phyloP scores from a whole-genome alignment of 2,888 invertebrate species.

The Dryocosmus kuriphilus region DNA sequence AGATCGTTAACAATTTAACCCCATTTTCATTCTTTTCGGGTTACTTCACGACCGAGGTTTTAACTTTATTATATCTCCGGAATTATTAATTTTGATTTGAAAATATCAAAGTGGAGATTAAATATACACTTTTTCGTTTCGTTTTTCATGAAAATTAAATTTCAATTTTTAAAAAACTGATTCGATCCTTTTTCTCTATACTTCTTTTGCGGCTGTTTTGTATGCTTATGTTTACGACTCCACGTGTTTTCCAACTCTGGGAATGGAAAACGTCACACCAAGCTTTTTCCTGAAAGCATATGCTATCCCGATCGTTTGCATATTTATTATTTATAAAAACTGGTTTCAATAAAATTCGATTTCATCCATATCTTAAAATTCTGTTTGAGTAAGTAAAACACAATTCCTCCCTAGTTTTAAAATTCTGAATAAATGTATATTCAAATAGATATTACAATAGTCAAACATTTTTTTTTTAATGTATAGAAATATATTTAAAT shows the following conservation, averaged over 20 bases:
- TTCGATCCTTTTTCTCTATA: background rate
- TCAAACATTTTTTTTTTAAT: too few relatives aligned
- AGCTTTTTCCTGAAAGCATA: background rate
- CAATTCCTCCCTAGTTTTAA: too few relatives aligned
- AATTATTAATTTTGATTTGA: too few relatives aligned
- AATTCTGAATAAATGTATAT: too few relatives aligned
- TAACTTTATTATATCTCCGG: too few relatives aligned
- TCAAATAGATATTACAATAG: too few relatives aligned
- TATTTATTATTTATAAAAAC: background rate
- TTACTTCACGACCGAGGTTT: background rate
- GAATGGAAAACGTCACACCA: background rate
- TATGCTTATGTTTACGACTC: constrained; percentile 1
- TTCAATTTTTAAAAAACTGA: background rate
- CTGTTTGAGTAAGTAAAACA: too few relatives aligned
- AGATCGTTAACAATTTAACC: background rate
- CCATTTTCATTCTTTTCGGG: background rate
- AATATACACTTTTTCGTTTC: too few relatives aligned
- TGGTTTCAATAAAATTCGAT: background rate
- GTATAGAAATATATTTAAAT: too few relatives aligned
- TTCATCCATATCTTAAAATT: background rate
- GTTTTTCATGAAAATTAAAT: too few relatives aligned
- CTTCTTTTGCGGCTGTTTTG: background rate
- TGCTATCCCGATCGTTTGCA: background rate
- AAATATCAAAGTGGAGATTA: too few relatives aligned
- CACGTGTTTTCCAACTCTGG: background rate